Percentiles rank a stretch among this genome's conserved stretches.
Conservation (phyloP, 2,797 vertebrate genomes). For the Cynopterus sphinx region DNA sequence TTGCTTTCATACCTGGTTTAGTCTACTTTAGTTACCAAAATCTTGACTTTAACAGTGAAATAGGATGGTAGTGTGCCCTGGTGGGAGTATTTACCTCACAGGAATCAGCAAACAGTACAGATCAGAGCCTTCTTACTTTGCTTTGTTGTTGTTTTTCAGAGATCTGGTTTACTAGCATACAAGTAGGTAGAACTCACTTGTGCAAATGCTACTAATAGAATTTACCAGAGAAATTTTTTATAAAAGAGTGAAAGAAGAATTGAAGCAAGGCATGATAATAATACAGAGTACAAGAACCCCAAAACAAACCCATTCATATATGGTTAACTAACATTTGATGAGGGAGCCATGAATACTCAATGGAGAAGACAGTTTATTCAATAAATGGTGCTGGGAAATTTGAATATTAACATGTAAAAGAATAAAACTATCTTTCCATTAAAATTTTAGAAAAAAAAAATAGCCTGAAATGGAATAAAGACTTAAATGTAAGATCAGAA, state of each 20-base stretch:
- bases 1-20: background rate
- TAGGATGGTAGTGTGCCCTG: background rate
- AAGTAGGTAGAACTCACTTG: background rate
- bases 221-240: background rate
- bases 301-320: background rate
- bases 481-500: background rate
- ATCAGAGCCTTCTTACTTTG: background rate
- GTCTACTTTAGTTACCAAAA: background rate
- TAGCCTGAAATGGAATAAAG: background rate
- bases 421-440: background rate
- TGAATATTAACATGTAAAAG: background rate
- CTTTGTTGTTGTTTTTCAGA: background rate
- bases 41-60: background rate
- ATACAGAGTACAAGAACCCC: background rate
- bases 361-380: background rate
- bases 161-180: background rate
- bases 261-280: background rate
- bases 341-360: background rate
- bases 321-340: background rate
- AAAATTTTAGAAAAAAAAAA: too few species aligned
- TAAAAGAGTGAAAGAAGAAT: background rate
- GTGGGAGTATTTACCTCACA: background rate
- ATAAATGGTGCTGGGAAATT: background rate
- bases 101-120: background rate
- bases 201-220: background rate